Percentiles rank a stretch among this genome's conserved stretches.
These are phyloP conservation scores for Psix sp. DNA, from an alignment of 1,140 invertebrate species.

Conservation along the genomic window DNA sequence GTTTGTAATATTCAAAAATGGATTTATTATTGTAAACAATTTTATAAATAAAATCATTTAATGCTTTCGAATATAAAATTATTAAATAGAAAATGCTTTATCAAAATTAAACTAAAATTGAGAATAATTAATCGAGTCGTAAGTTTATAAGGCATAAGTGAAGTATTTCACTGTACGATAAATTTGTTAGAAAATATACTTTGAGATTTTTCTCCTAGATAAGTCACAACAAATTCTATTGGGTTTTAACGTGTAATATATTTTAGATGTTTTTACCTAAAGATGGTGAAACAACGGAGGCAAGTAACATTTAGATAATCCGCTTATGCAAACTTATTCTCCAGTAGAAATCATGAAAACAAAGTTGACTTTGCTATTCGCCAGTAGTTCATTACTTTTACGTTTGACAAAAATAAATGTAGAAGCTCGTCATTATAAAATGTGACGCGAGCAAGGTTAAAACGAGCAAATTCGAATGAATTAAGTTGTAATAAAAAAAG, in stretches of 20 bases:
- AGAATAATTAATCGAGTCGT: no score
- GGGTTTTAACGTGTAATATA: conserved; percentile 3
- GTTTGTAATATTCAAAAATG: no score
- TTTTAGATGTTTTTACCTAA: conserved; percentile 7
- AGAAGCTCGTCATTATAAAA: conserved; percentile 8
- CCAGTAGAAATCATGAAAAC: conserved; percentile 22
- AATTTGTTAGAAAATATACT: no score
- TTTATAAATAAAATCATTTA: no score
- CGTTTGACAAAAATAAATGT: conserved; percentile 17
- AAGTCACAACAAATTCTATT: conserved; percentile 8
- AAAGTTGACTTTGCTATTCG: conserved; percentile 23
- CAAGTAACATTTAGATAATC: conserved; percentile 28
- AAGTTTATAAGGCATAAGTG: no score
- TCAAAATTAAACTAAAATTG: no score
- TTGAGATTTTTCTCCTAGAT: no score
- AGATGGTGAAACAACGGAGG: not conserved
- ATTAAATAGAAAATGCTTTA: no score
- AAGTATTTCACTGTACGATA: no score
- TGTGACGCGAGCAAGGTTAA: not conserved
- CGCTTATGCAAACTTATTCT: conserved; percentile 34
- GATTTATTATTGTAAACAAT: no score
- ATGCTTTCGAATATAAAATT: no score
- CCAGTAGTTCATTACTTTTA: conserved; percentile 16
- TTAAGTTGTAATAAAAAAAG: no score
- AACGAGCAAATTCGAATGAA: not conserved